These are phyloP conservation scores for Microhierax caerulescens DNA, from an alignment of 2,797 vertebrate genomes.

Conservation along the genomic window DNA sequence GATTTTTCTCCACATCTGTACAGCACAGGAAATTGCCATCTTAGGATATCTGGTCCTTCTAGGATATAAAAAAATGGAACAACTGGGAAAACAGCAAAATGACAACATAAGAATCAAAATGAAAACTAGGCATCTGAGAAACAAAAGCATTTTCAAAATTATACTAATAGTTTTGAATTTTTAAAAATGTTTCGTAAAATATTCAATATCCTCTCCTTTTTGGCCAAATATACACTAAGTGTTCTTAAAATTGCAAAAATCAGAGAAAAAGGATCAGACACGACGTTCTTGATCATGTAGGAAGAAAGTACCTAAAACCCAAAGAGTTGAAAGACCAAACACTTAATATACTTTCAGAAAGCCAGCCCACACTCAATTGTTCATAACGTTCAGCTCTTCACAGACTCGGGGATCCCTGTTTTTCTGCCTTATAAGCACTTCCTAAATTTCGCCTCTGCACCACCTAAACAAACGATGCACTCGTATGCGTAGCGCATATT, in stretches of 20 bases:
- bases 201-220: background rate
- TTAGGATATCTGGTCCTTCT: background rate
- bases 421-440: background rate
- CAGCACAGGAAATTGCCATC: background rate
- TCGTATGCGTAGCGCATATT: background rate
- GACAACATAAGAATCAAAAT: background rate
- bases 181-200: background rate
- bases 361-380: fast-evolving
- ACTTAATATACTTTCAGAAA: background rate
- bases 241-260: background rate
- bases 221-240: background rate
- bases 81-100: background rate
- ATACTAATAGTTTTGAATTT: background rate
- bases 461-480: background rate
- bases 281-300: background rate
- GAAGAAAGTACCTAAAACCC: background rate
- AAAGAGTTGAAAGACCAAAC: background rate
- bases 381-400: background rate
- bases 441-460: background rate
- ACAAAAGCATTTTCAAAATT: background rate
- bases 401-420: background rate
- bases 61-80: background rate
- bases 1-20: background rate
- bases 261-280: background rate
- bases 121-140: background rate